These are phyloP conservation scores for Lutraria lutraria DNA, from an alignment of 2,888 invertebrate genomes.

Conservation along the genomic window DNA sequence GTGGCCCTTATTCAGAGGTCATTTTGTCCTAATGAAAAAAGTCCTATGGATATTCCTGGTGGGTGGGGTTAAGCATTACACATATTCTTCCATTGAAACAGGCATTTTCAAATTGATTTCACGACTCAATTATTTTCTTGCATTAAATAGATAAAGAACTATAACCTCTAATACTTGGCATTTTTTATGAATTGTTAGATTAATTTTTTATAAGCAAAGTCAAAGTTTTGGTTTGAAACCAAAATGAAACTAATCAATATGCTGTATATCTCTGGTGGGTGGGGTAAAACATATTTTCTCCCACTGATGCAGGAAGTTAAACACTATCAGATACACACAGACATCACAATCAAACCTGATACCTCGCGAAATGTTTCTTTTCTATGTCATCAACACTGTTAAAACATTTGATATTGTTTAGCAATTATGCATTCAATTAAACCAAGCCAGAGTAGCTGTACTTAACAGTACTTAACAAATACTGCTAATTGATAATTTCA, in stretches of 20 bases:
- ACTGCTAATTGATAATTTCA: too few species aligned
- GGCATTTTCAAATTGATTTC: conserved; percentile 19
- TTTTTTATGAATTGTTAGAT: neutral
- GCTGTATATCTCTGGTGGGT: neutral
- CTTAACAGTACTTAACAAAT: too few species aligned
- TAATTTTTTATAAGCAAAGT: neutral
- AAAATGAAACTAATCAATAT: neutral
- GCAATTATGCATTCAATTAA: conserved; percentile 17
- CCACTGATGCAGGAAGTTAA: neutral
- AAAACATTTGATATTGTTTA: conserved; percentile 24
- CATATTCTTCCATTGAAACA: neutral
- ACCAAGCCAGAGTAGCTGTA: neutral
- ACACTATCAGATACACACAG: conserved; percentile 43
- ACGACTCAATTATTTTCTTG: too few species aligned
- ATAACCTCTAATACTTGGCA: too few species aligned
- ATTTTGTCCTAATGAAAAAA: too few species aligned
- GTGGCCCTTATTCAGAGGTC: too few species aligned
- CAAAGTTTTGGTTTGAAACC: neutral
- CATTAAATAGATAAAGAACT: too few species aligned
- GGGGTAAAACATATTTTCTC: neutral
- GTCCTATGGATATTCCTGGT: neutral
- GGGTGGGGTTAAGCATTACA: neutral
- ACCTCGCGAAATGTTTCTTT: conserved; percentile 70
- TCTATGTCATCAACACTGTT: conserved; percentile 67
- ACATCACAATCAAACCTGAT: conserved; percentile 38